phyloP scores from a whole-genome alignment of 2,113 vertebrate species.

The Corydoras sp. region DNA sequence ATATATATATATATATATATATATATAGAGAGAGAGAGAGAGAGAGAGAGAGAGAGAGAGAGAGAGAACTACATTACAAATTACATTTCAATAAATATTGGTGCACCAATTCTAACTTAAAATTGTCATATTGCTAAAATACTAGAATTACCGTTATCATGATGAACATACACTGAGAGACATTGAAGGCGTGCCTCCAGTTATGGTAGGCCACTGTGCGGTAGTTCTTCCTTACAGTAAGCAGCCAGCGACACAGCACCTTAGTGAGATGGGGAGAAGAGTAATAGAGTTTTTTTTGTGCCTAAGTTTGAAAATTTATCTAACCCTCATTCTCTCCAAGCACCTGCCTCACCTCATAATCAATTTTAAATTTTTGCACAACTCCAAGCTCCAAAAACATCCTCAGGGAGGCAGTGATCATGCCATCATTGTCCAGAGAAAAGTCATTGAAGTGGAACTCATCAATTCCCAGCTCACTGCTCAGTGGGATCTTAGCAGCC shows the following conservation, averaged over 20 bases:
- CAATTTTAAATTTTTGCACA: conserved; percentile 98
- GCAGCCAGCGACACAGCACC: conserved; percentile 95
- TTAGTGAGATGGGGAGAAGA: conserved; percentile 47
- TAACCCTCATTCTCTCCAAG: too few species aligned
- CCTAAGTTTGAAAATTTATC: background rate
- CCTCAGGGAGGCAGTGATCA: conserved; percentile 91
- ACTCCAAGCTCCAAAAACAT: conserved; percentile 99
- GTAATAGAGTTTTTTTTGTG: background rate
- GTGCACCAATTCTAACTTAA: too few species aligned
- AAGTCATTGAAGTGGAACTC: conserved; percentile 97
- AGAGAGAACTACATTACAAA: too few species aligned
- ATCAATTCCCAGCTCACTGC: conserved; percentile 90
- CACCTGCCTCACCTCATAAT: conserved; percentile 83
- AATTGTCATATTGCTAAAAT: too few species aligned
- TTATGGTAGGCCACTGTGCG: conserved; percentile 98
- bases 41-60: too few species aligned
- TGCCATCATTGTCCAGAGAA: conserved; percentile 91
- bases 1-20: too few species aligned
- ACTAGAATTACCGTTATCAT: conserved; percentile 83
- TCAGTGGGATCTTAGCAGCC: conserved; percentile 92
- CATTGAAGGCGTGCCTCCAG: conserved; percentile 98
- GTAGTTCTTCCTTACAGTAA: conserved; percentile 98
- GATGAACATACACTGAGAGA: conserved; percentile 97
- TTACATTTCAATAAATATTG: too few species aligned
- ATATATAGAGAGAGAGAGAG: too few species aligned